Evolutionary conservation across 2,888 invertebrate species (phyloP).

Genomic region (Lepetodrilus schrolli): DNA sequence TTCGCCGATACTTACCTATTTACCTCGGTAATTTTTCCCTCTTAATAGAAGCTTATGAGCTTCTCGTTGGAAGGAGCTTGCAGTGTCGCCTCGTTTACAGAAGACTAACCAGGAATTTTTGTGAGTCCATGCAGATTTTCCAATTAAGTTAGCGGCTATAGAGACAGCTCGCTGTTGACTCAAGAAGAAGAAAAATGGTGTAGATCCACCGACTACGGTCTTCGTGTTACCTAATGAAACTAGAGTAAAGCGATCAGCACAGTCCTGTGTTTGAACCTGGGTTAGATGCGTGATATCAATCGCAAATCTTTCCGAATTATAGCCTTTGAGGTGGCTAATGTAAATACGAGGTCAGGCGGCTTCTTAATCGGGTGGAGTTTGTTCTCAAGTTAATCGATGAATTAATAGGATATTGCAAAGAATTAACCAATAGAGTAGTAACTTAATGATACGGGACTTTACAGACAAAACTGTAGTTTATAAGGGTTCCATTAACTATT

Average conservation of each 20-base stretch:
- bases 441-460: too few species aligned
- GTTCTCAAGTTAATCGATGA: too few species aligned
- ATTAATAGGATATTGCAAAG: too few species aligned
- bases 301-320: background rate
- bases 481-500: too few species aligned
- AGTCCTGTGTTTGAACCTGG: slow-evolving; percentile 10
- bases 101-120: slow-evolving; percentile 20
- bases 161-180: background rate
- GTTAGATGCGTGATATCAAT: background rate
- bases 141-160: slow-evolving; percentile 17
- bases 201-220: background rate
- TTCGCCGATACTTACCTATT: slow-evolving; percentile 6
- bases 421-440: too few species aligned
- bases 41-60: slow-evolving; percentile 19
- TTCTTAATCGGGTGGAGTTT: too few species aligned
- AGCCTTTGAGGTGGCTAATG: too few species aligned
- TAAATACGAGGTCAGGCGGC: too few species aligned
- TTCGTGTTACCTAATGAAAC: slow-evolving; percentile 15
- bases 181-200: slow-evolving; percentile 4
- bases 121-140: slow-evolving; percentile 25
- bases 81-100: slow-evolving; percentile 7
- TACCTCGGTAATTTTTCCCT: slow-evolving; percentile 24
- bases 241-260: background rate
- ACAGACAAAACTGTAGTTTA: too few species aligned
- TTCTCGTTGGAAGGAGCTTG: background rate